Conservation (phyloP, 2,797 vertebrate genomes). For the Halcyon smyrnensis region DNA sequence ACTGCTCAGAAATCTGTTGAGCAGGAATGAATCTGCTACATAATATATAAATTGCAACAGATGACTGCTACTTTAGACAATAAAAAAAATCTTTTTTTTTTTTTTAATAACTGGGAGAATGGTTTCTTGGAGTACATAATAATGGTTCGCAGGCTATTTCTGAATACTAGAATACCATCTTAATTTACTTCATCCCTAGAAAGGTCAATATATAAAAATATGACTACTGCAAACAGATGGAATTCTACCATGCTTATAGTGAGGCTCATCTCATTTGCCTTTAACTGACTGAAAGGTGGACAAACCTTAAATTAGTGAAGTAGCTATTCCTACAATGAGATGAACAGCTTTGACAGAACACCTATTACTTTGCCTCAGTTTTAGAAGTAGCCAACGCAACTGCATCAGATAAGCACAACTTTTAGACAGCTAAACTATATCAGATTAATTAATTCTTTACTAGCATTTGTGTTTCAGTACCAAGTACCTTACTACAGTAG, state of each 20-base stretch:
- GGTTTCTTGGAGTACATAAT: neutral
- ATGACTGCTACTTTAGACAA: neutral
- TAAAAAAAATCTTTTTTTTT: neutral
- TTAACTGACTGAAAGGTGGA: neutral
- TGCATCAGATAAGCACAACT: neutral
- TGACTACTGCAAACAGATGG: neutral
- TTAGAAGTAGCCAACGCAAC: neutral
- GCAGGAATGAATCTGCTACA: neutral
- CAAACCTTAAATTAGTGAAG: neutral
- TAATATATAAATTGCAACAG: neutral
- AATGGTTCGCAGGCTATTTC: neutral
- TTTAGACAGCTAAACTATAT: neutral
- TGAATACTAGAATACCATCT: neutral
- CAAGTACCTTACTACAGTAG: neutral
- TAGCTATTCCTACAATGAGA: neutral
- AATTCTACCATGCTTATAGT: neutral
- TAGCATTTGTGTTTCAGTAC: neutral
- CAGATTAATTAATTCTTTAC: neutral
- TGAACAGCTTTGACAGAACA: neutral
- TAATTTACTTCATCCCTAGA: neutral
- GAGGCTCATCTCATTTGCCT: neutral
- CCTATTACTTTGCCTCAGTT: neutral
- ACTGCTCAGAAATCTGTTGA: neutral
- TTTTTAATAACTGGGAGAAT: conserved; percentile 1
- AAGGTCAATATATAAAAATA: neutral